A percentile compares a stretch with the other conserved stretches of the same genome.
Evolutionary conservation across 2,888 invertebrate species (phyloP).

Genomic region (Chymomyza procnemis): DNA sequence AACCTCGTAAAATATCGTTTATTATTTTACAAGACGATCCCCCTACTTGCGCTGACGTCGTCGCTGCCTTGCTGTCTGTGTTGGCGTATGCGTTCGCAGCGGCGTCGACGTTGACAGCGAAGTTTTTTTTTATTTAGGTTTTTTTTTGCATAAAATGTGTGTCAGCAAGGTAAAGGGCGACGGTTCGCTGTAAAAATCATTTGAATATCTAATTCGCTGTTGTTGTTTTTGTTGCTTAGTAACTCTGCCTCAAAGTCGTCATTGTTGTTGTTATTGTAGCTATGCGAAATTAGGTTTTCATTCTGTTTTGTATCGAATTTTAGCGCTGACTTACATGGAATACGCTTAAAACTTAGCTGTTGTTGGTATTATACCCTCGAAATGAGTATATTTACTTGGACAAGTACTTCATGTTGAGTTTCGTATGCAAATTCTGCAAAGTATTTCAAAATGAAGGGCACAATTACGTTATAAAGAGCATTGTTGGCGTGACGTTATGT

Average conservation of each 20-base stretch:
- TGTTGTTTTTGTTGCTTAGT: slow-evolving; percentile 22
- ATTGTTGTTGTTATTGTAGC: slow-evolving; percentile 29
- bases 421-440: too few relatives aligned
- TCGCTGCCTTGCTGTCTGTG: not conserved
- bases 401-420: too few relatives aligned
- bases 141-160: slow-evolving; percentile 77
- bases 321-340: slow-evolving; percentile 28
- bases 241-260: slow-evolving; percentile 23
- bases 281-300: slow-evolving; percentile 58
- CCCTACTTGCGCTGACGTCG: not conserved
- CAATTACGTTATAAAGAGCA: too few relatives aligned
- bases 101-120: slow-evolving; percentile 4
- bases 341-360: slow-evolving; percentile 12
- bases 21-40: not conserved
- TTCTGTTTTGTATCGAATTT: slow-evolving; percentile 49
- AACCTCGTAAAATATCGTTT: slow-evolving; percentile 15
- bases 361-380: slow-evolving; percentile 13
- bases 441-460: too few relatives aligned
- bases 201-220: slow-evolving; percentile 59
- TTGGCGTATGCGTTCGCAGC: not conserved
- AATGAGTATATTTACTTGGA: too few relatives aligned
- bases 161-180: slow-evolving; percentile 77
- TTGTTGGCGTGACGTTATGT: too few relatives aligned
- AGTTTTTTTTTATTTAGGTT: too few relatives aligned
- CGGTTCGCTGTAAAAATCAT: slow-evolving; percentile 53